Evolutionary conservation across 2,888 invertebrate species (phyloP), one percentile per base, ranked within the genome.

Genomic region (Heliconius charithonia): DNA sequence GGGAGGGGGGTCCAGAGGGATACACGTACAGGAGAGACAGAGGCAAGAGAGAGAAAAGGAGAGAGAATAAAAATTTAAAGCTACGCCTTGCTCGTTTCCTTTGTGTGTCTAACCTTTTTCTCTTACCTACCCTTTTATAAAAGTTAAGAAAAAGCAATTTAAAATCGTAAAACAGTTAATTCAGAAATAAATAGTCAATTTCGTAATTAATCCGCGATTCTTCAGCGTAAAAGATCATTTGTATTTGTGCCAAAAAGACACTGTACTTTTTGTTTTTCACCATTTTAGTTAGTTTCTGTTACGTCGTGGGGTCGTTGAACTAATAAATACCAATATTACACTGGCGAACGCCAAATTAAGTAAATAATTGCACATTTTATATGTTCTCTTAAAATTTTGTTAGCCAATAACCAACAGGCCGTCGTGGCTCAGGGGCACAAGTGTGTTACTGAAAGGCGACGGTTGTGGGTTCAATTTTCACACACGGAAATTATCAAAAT

Each of bases 221-320:
- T 25, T 67, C 16, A 67, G 32, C 19, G 13, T 37, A 66, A 37
- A 67, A n/a, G 32, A 37, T 9, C n/a, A 41, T 16, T 41, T 41
- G 67, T n/a, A 25, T 25, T 67, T 67, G 67, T 67, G 51, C 71
- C 51, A 71, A 71, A n/a, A 51, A 56, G 22, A 45, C 71, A 45
- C 27, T 16, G 2, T 70, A 27, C 13, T 25, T 37, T 37, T 13
- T 67, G 71, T 29, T 22, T 71, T 56, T 71, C 27, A 29, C 27
- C 51, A 71, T 56, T 45, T 71, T 70, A 9, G 29, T 56, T 29
- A 71, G 29, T 29, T 71, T 29, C 6, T 29, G 51, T 71, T 22
- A 71, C 51, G 27, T 29, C 22, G 29, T n/a, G 29, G 25, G 56
- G 71, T 25, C 16, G 56, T 29, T 72, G 56, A 72, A 59, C 71